Conservation (phyloP, 2,797 vertebrate species). For the Dermochelys coriacea region DNA sequence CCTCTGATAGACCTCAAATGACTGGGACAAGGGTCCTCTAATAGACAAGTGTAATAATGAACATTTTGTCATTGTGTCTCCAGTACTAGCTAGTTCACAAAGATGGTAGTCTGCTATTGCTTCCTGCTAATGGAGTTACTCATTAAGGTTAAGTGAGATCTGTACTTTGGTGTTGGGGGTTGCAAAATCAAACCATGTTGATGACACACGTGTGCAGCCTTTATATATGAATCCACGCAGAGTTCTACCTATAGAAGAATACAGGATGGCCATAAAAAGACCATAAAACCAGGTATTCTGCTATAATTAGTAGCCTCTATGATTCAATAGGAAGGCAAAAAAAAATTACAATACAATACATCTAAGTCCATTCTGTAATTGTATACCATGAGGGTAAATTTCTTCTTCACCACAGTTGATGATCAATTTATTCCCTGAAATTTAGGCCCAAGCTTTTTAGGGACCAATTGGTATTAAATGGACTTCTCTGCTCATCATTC, state of each 20-base stretch:
- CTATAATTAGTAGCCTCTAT: not conserved
- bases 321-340: not conserved
- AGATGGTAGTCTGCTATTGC: fast-evolving
- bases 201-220: not conserved
- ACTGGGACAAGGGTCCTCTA: not conserved
- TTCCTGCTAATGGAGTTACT: not conserved
- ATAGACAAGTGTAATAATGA: too few species aligned
- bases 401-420: not conserved
- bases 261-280: not conserved
- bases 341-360: fast-evolving
- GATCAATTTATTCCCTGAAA: not conserved
- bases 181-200: not conserved
- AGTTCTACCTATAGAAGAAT: fast-evolving
- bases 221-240: not conserved
- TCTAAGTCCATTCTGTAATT: not conserved
- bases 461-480: not conserved
- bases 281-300: not conserved
- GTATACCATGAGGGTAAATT: not conserved
- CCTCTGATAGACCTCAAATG: not conserved
- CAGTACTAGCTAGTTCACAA: not conserved
- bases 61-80: too few species aligned
- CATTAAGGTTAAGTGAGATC: not conserved
- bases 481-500: not conserved
- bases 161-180: not conserved
- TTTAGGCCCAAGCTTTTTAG: not conserved